Percentiles rank a stretch among this genome's conserved stretches.
phyloP scores from a whole-genome alignment of 2,888 invertebrate genomes.

The Drosophila austrosaltans region DNA sequence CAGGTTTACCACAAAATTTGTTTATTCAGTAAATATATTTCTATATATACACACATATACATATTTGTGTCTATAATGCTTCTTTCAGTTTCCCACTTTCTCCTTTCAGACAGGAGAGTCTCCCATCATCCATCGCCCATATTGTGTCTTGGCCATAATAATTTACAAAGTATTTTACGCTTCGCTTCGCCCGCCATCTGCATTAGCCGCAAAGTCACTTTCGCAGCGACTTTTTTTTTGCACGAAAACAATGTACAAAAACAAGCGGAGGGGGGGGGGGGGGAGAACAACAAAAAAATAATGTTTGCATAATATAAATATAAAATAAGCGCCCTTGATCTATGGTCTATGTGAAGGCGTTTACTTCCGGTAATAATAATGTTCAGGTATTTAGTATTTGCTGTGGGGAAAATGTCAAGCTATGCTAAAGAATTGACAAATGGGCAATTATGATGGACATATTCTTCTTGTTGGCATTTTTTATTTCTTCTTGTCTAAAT shows the following conservation, averaged over 20 bases:
- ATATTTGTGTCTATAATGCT: conserved; percentile 36
- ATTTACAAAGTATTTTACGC: conserved; percentile 75
- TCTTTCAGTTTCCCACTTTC: neutral
- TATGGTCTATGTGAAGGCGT: conserved; percentile 32
- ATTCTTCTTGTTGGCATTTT: conserved; percentile 9
- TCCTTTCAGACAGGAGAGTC: neutral
- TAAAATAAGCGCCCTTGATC: conserved; percentile 51
- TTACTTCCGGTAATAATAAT: conserved; percentile 3
- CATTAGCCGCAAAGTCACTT: conserved; percentile 73
- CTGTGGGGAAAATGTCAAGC: conserved; percentile 10
- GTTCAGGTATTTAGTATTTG: conserved; percentile 28
- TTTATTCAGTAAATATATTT: conserved; percentile 57
- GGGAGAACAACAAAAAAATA: neutral
- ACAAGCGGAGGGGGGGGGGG: neutral
- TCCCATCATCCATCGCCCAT: neutral
- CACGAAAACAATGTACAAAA: conserved; percentile 27
- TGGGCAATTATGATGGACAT: conserved; percentile 16
- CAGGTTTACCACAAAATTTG: conserved; percentile 41
- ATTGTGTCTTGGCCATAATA: conserved; percentile 55
- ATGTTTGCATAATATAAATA: conserved; percentile 58
- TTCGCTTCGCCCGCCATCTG: conserved; percentile 73
- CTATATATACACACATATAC: conserved; percentile 19
- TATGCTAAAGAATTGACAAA: conserved; percentile 7
- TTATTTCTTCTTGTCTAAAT: neutral
- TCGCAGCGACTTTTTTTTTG: conserved; percentile 5